Evolutionary conservation across 2,797 vertebrate genomes (phyloP).

Genomic region (Tauraco hartlaubi): DNA sequence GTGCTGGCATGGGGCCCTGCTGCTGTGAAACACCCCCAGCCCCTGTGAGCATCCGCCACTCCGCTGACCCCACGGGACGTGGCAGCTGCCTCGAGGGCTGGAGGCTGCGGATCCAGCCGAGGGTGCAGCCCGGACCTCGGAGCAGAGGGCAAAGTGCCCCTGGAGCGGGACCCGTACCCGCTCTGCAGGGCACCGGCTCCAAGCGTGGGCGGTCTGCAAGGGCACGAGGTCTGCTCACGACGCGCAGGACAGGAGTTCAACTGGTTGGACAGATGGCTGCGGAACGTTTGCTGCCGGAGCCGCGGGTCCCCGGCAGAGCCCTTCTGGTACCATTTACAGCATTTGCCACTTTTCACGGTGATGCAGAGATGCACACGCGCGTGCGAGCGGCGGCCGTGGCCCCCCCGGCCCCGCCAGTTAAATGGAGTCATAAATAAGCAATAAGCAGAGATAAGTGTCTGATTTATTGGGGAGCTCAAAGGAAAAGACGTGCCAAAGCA

Average conservation of each 20-base stretch:
- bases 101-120: background rate
- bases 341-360: background rate
- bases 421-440: slow-evolving; percentile 56
- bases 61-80: fast-evolving
- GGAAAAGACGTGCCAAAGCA: slow-evolving; percentile 19
- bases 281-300: background rate
- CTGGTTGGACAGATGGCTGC: background rate
- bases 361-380: background rate
- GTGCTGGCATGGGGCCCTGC: background rate
- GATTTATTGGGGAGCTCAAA: slow-evolving; percentile 54
- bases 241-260: background rate
- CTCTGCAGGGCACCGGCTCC: fast-evolving
- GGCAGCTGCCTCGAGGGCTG: background rate
- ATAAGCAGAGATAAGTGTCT: slow-evolving; percentile 39
- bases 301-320: background rate
- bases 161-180: fast-evolving
- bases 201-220: fast-evolving
- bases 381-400: background rate
- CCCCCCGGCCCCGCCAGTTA: background rate
- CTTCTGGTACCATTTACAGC: background rate
- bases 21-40: background rate
- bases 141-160: fast-evolving
- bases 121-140: fast-evolving
- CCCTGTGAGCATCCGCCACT: fast-evolving
- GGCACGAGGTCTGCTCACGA: background rate